Evolutionary conservation across 2,888 invertebrate genomes (phyloP), one percentile per base, ranked within the genome.

Genomic region (Merodon equestris): DNA sequence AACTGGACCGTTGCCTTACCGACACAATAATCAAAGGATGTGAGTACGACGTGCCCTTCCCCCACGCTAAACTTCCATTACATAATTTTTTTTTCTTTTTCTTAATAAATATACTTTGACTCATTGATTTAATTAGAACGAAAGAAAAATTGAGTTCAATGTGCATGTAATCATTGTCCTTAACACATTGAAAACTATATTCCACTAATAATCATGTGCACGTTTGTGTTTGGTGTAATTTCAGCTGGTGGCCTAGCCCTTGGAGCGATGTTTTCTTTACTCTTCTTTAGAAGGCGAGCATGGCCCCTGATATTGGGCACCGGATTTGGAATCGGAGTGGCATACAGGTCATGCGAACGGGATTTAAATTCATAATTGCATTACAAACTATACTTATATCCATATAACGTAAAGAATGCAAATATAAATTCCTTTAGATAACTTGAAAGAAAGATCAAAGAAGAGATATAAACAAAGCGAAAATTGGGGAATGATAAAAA

Each of bases 301-400:
- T 98, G 97, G 97, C 98, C 98, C 1, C 89, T 97, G 27, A 92
- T 95, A 85, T 91, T 96, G 73, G 97, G 97, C 40, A 92, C 94
- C 82, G 97, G 97, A 61, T 93, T 96, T 87, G 98, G 98, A 42
- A 90, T 97, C 84, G 98, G 98, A 56, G 93, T 96, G 90, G 97
- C 96, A 0, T 87, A 87, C 50, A 85, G 84, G 64, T 84, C 84
- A 71, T 87, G 87, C 81, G 86, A 87, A 81, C 83, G 84, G 36
- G 85, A 85, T 19, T 72, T 87, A 57, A 87, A 84, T 60, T 84
- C 85, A 47, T 83, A 84, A 84, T 27, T 54, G 42, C 18, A 63
- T 40, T 56, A 27, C 2, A 4, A 27, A 2, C 27, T 27, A n/a
- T n/a, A 27, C 27, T 27, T 7, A 2, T 27, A 2, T 27, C 27